These are phyloP conservation scores for Trichomalopsis sarcophagae DNA, from an alignment of 1,140 invertebrate genomes.

Conservation along the genomic window DNA sequence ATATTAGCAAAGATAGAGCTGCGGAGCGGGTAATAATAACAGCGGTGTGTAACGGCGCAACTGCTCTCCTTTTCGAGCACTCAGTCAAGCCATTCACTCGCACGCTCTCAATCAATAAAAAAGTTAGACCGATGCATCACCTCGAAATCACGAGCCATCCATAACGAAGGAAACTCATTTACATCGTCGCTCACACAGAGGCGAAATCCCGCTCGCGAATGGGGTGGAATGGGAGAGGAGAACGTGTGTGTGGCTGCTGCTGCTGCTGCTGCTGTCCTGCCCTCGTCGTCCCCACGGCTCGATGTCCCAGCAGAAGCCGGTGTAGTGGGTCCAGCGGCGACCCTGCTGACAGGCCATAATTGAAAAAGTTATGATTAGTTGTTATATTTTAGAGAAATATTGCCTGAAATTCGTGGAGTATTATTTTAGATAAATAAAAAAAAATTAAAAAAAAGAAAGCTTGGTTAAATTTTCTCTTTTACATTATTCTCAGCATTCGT, in stretches of 20 bases:
- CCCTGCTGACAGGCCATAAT: not conserved
- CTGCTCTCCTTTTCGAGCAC: not conserved
- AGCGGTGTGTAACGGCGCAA: too few species aligned
- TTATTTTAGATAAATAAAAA: too few species aligned
- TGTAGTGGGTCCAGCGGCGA: not conserved
- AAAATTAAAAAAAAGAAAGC: too few species aligned
- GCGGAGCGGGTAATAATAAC: too few species aligned
- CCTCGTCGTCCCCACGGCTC: not conserved
- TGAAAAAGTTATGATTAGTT: constrained; percentile 5
- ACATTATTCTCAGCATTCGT: not conserved
- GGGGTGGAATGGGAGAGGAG: not conserved
- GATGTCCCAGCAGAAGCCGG: not conserved
- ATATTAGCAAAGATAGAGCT: not conserved
- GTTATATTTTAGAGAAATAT: not conserved
- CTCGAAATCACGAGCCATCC: constrained; percentile 19
- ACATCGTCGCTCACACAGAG: not conserved
- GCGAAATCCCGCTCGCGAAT: constrained; percentile 9
- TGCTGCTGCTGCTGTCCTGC: not conserved
- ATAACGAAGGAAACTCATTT: constrained; percentile 27
- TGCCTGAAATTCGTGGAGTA: too few species aligned
- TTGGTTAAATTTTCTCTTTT: too few species aligned
- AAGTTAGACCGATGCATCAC: constrained; percentile 27
- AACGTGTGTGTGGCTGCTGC: not conserved
- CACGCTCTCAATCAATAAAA: not conserved
- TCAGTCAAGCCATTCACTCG: not conserved